phyloP scores from a whole-genome alignment of 1,140 invertebrate species.

The Panagrolaimus sp. region DNA sequence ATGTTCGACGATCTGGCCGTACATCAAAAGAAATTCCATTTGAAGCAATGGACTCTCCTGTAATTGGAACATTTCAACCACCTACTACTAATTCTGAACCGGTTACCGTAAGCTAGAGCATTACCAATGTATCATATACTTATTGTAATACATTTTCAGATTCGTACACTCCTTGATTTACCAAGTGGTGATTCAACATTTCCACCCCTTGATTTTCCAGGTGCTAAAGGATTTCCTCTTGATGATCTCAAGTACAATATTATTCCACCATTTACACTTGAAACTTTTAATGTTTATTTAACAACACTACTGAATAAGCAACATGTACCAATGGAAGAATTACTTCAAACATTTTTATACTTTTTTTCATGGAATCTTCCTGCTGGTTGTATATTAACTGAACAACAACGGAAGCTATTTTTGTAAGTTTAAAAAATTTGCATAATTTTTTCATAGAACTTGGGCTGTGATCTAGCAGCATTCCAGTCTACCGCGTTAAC shows the following conservation, averaged over 20 bases:
- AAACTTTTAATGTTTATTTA: not conserved
- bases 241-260: not conserved
- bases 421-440: not conserved
- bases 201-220: not conserved
- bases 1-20: not conserved
- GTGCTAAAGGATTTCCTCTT: not conserved
- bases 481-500: no score
- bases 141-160: not conserved
- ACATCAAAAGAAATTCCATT: not conserved
- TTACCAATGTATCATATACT: no score
- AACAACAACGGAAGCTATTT: not conserved
- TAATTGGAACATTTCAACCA: not conserved
- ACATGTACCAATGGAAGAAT: not conserved
- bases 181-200: not conserved
- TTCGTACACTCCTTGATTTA: not conserved
- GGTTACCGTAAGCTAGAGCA: no score
- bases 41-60: conserved; percentile 1
- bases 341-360: not conserved
- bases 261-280: not conserved
- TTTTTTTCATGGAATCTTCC: not conserved
- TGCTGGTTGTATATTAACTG: not conserved
- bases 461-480: no score
- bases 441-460: no score
- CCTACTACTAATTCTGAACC: no score
- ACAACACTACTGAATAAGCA: not conserved